Percentiles rank a stretch among this genome's conserved stretches.
phyloP scores from a whole-genome alignment of 2,797 vertebrate genomes.

The Lerista edwardsae region DNA sequence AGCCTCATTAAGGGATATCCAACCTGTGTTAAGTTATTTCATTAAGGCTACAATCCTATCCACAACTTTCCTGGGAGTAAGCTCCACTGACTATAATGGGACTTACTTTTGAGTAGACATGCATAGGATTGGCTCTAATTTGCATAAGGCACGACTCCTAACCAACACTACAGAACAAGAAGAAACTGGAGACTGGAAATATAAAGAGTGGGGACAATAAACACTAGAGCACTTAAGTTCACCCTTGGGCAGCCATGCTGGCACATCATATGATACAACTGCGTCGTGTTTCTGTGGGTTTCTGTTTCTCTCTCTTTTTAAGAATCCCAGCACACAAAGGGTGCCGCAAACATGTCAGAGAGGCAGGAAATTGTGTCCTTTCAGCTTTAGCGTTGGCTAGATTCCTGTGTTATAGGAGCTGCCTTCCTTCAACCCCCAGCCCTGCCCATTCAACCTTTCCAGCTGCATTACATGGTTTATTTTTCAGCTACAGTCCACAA shows the following conservation, averaged over 20 bases:
- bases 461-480: not conserved
- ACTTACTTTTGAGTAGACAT: no score
- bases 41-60: not conserved
- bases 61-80: no score
- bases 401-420: not conserved
- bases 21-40: not conserved
- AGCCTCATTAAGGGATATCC: not conserved
- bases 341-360: not conserved
- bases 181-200: not conserved
- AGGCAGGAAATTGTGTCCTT: not conserved
- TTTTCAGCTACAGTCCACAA: constrained; percentile 15
- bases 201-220: not conserved
- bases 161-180: not conserved
- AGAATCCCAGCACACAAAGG: not conserved
- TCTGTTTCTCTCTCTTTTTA: not conserved
- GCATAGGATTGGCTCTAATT: no score
- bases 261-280: not conserved
- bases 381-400: not conserved
- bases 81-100: no score
- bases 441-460: not conserved
- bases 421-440: no score
- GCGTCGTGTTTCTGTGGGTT: not conserved
- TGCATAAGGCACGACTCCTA: not conserved
- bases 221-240: no score
- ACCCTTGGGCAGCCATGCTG: no score